phyloP scores from a whole-genome alignment of 37 sponge, comb jelly and placozoan genomes.

The Theonella swinhoei region DNA sequence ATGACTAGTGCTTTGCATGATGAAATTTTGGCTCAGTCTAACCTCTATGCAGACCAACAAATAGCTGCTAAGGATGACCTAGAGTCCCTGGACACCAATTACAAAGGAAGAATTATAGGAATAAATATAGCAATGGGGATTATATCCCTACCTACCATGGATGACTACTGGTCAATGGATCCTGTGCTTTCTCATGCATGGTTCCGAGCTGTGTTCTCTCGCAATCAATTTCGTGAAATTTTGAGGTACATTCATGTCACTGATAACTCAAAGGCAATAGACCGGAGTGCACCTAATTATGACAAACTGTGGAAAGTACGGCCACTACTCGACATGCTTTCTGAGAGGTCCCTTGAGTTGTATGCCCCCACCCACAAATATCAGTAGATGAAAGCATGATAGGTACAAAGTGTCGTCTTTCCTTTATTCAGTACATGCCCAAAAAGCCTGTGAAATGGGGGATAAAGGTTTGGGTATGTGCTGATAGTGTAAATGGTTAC shows the following conservation, averaged over 20 bases:
- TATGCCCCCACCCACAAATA: slow-evolving; percentile 29
- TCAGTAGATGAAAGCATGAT: slow-evolving; percentile 65
- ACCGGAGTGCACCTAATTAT: slow-evolving; percentile 21
- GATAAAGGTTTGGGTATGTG: slow-evolving; percentile 31
- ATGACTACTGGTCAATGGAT: slow-evolving; percentile 38
- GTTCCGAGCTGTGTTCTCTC: slow-evolving; percentile 12
- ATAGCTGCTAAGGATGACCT: slow-evolving; percentile 4
- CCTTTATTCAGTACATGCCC: slow-evolving; percentile 53
- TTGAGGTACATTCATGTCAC: slow-evolving; percentile 12
- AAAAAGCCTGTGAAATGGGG: slow-evolving; percentile 50
- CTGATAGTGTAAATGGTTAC: not conserved
- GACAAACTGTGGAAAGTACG: slow-evolving; percentile 43
- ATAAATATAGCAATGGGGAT: slow-evolving; percentile 46
- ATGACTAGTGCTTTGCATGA: not conserved
- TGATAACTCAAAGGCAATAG: slow-evolving; percentile 18
- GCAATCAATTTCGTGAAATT: slow-evolving; percentile 14
- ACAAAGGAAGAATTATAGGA: too few species aligned
- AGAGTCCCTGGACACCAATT: slow-evolving; percentile 19
- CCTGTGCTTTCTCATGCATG: slow-evolving; percentile 22
- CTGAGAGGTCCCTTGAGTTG: not conserved
- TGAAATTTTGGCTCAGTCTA: slow-evolving; percentile 17
- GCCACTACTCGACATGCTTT: not conserved
- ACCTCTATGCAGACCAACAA: slow-evolving; percentile 45
- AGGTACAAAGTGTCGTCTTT: slow-evolving; percentile 16
- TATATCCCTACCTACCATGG: slow-evolving; percentile 22